Base-by-base conservation (phyloP, 2,113 vertebrate genomes). In the Syrrhaptes paradoxus region DNA sequence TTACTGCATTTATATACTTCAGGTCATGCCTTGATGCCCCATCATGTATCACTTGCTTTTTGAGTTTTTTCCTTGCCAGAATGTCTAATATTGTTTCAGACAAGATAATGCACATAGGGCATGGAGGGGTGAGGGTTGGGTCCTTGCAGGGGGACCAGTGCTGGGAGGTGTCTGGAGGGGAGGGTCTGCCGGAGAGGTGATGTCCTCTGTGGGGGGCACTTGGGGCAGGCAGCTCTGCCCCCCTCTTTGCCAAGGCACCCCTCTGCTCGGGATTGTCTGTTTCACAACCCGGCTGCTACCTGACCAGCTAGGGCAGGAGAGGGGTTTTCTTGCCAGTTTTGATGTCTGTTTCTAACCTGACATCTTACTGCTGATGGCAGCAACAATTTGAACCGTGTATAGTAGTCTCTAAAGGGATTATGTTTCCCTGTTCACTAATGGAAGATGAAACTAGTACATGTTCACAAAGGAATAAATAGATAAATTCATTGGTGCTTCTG, bases 171-270 rank as follows among this genome's bases (percentile, higher is more conserved):
- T 12, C 29, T 58, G 12, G 16, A 62, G 7, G 8, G 6, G 13
- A 57, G 7, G 6, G 12, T 36, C 21, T 29, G 11, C 15, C 52
- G 68, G 12, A 66, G 14, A 5, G 29, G 15, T 19, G 26, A 59
- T 67, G n/a, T 1, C 16, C 13, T 52, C 20, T 10, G 46, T 52
- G 15, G 15, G 24, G 7, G 21, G 8, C 4, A 21, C 8, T 17
- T 67, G 24, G 12, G 8, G 8, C 0, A 3, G 70, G 22, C 28
- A 67, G 36, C 1, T 0, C 29, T 20, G 18, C 36, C 29, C 31
- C 52, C 36, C 15, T 75, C 1, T 38, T 67, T 67, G 20, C 32
- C 18, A 19, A 2, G 7, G 10, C 38, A 68, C 18, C 7, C 29
- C 52, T 38, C 70, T 68, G 19, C 29, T 59, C 12, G 5, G n/a